phyloP scores from a whole-genome alignment of 2,797 vertebrate genomes.

The Rhinatrema bivittatum region DNA sequence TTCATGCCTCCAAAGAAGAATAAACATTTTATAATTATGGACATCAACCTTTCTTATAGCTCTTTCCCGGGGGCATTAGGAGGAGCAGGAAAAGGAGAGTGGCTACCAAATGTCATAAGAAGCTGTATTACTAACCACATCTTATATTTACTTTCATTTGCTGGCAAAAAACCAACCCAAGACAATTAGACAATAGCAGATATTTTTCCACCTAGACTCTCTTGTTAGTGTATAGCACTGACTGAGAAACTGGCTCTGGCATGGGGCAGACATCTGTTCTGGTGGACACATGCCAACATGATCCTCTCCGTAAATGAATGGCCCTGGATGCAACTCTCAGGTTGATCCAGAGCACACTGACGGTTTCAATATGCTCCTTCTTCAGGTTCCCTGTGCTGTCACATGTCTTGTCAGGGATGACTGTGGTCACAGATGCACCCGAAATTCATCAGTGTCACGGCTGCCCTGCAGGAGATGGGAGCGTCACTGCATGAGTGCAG shows the following conservation, averaged over 20 bases:
- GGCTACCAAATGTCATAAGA: too few relatives aligned
- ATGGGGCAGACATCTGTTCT: constrained; percentile 4
- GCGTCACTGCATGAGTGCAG: constrained; percentile 15
- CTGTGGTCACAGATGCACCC: constrained; percentile 10
- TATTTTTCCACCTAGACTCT: too few relatives aligned
- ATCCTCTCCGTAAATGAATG: constrained; percentile 18
- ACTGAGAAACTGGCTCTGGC: constrained; percentile 6
- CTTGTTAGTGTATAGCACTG: too few relatives aligned
- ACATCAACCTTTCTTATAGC: too few relatives aligned
- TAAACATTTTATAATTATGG: too few relatives aligned
- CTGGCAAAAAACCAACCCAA: too few relatives aligned
- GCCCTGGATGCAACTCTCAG: constrained; percentile 4
- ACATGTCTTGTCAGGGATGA: constrained; percentile 12
- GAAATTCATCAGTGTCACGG: constrained; percentile 15
- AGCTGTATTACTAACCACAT: too few relatives aligned
- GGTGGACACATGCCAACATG: constrained; percentile 12
- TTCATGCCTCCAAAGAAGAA: too few relatives aligned
- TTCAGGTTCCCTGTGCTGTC: constrained; percentile 15
- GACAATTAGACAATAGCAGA: too few relatives aligned
- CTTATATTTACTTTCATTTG: too few relatives aligned
- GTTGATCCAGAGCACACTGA: constrained; percentile 15
- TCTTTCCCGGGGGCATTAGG: too few relatives aligned
- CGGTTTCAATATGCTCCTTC: constrained; percentile 13
- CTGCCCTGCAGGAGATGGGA: constrained; percentile 2
- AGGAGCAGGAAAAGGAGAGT: too few relatives aligned